Evolutionary conservation across 1,140 invertebrate genomes (phyloP).

Genomic region (Drosophila paulistorum): DNA sequence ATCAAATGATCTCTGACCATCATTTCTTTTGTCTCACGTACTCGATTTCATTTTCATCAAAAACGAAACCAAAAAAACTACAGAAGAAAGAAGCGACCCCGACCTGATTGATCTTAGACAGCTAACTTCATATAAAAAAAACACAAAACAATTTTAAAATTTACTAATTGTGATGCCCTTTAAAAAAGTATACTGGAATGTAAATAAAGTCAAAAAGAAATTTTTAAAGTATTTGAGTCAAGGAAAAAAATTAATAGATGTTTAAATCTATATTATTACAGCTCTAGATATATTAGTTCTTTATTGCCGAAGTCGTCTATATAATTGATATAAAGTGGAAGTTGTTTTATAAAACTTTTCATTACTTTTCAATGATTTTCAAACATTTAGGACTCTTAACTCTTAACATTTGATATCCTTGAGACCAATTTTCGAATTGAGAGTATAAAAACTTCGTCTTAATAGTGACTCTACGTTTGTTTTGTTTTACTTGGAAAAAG

Average conservation of each 20-base stretch:
- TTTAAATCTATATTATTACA: too few relatives aligned
- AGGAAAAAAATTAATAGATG: too few relatives aligned
- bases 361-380: too few relatives aligned
- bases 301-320: too few relatives aligned
- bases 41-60: conserved; percentile 61
- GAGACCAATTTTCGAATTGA: neutral
- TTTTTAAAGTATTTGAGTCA: too few relatives aligned
- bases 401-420: too few relatives aligned
- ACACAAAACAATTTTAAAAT: conserved; percentile 8
- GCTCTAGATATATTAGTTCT: too few relatives aligned
- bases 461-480: neutral
- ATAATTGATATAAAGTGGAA: too few relatives aligned
- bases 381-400: too few relatives aligned
- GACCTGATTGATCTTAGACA: conserved; percentile 50
- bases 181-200: neutral
- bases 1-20: conserved; percentile 28
- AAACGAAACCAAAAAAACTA: neutral
- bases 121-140: conserved; percentile 13
- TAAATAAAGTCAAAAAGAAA: too few relatives aligned
- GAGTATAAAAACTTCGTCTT: neutral
- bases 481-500: conserved; percentile 48
- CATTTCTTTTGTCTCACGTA: conserved; percentile 60
- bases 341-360: too few relatives aligned
- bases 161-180: conserved; percentile 2
- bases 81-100: conserved; percentile 43